Evolutionary conservation across 2,113 vertebrate species (phyloP).

Genomic region (Solea solea): DNA sequence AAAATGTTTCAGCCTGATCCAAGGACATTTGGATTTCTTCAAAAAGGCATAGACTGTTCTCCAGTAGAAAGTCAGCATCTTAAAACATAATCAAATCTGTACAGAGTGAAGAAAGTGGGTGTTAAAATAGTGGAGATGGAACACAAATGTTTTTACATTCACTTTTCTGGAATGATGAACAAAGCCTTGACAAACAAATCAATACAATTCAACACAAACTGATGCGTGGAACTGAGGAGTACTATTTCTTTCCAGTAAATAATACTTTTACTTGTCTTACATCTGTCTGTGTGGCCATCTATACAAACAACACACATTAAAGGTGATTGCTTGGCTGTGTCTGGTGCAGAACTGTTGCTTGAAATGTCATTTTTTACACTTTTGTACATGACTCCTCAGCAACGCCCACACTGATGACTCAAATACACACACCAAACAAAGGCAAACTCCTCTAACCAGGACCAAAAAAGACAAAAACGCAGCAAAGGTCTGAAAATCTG

Average conservation of each 20-base stretch:
- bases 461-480: no score
- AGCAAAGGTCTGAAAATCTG: no score
- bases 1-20: slow-evolving; percentile 24
- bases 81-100: not conserved
- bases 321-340: no score
- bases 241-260: not conserved
- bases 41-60: slow-evolving; percentile 27
- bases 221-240: not conserved
- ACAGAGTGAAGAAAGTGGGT: not conserved
- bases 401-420: no score
- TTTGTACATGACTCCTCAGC: no score
- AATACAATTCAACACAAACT: slow-evolving; percentile 5
- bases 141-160: not conserved
- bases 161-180: not conserved
- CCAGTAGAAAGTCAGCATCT: not conserved
- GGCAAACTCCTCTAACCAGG: no score
- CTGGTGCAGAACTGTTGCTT: no score
- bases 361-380: no score
- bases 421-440: no score
- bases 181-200: not conserved
- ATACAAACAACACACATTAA: no score
- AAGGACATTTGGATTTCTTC: slow-evolving; percentile 37
- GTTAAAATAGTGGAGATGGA: not conserved
- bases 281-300: not conserved
- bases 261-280: not conserved